Conservation (phyloP, 2,888 invertebrate species). For the Hydrotaea cyrtoneurina region DNA sequence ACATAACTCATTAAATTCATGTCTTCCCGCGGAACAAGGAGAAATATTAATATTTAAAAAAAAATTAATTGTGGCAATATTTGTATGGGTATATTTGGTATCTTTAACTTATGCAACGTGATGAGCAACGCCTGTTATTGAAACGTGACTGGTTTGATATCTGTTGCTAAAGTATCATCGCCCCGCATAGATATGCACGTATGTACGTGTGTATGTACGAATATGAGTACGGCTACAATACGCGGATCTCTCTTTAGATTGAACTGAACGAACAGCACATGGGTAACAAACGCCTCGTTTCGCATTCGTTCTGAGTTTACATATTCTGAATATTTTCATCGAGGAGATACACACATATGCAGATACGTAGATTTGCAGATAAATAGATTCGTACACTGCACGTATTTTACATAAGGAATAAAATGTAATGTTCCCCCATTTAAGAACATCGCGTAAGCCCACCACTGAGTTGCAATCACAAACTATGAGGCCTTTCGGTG, state of each 20-base stretch:
- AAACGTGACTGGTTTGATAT: constrained; percentile 38
- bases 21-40: too few species aligned
- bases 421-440: too few species aligned
- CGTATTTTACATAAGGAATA: background rate
- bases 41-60: background rate
- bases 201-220: background rate
- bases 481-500: too few species aligned
- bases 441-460: too few species aligned
- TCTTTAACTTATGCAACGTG: constrained; percentile 37
- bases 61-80: constrained; percentile 32
- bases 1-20: too few species aligned
- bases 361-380: constrained; percentile 13
- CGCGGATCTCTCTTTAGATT: background rate
- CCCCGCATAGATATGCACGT: constrained; percentile 1
- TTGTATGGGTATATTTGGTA: background rate
- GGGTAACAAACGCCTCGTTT: constrained; percentile 3
- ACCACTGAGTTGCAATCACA: too few species aligned
- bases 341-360: constrained; percentile 5
- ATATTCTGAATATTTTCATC: constrained; percentile 30
- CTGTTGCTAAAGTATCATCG: constrained; percentile 18
- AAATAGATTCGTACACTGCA: background rate
- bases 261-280: background rate
- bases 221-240: background rate
- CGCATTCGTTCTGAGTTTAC: constrained; percentile 15
- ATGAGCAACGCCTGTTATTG: constrained; percentile 36